Percentiles rank a stretch among this genome's conserved stretches.
phyloP scores from a whole-genome alignment of 2,797 vertebrate species.

The Liasis olivaceus region DNA sequence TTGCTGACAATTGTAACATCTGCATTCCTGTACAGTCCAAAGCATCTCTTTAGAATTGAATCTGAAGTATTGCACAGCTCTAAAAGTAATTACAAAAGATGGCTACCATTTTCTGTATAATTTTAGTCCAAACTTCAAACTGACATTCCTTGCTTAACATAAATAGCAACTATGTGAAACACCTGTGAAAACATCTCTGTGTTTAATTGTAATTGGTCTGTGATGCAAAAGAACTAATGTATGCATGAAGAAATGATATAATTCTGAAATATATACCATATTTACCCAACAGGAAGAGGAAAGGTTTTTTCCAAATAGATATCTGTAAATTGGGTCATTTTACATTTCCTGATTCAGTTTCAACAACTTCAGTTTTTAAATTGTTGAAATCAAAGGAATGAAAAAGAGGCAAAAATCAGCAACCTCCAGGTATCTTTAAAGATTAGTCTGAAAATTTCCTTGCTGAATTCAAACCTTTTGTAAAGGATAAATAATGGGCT shows the following conservation, averaged over 20 bases:
- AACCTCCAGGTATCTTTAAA: not conserved
- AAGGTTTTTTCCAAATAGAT: not conserved
- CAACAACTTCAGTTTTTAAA: not conserved
- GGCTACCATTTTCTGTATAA: slow-evolving; percentile 12
- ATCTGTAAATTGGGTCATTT: not conserved
- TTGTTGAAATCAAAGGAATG: not conserved
- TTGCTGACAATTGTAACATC: too few relatives aligned
- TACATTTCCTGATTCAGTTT: not conserved
- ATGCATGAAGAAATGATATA: slow-evolving; percentile 46
- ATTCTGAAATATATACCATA: slow-evolving; percentile 35
- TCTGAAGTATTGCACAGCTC: not conserved
- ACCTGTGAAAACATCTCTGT: not conserved
- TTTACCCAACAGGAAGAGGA: not conserved
- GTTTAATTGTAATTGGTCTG: not conserved
- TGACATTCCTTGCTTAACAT: not conserved
- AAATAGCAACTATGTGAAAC: not conserved
- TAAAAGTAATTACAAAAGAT: not conserved
- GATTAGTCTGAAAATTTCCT: not conserved
- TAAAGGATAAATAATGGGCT: not conserved
- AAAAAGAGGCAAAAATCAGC: not conserved
- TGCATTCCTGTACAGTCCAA: too few relatives aligned
- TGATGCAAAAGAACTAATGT: slow-evolving; percentile 5
- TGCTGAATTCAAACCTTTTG: not conserved
- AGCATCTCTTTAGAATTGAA: not conserved
- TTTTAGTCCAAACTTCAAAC: not conserved